Evolutionary conservation across 2,888 invertebrate genomes (phyloP).

Genomic region (Gibbula magus): DNA sequence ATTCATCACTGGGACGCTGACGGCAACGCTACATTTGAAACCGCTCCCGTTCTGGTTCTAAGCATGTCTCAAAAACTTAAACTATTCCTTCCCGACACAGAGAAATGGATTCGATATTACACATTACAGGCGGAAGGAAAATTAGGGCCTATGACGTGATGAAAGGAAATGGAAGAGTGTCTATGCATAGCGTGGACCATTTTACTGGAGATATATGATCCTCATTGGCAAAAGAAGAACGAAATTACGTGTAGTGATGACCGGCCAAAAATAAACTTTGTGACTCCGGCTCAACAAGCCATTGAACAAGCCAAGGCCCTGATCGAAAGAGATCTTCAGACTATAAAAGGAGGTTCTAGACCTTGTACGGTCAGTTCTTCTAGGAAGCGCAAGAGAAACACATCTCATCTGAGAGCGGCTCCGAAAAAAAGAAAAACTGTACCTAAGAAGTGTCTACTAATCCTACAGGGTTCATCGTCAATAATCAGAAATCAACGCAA

Average conservation of each 20-base stretch:
- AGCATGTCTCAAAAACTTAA: neutral
- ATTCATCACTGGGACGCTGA: neutral
- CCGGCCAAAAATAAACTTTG: neutral
- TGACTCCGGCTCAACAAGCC: neutral
- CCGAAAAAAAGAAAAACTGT: too few relatives aligned
- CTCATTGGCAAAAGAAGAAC: neutral
- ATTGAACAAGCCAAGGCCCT: neutral
- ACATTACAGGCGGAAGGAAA: neutral
- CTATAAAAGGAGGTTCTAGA: conserved; percentile 1
- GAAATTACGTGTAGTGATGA: neutral
- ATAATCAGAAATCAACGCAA: neutral
- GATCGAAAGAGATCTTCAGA: neutral
- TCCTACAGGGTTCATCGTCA: neutral
- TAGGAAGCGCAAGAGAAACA: neutral
- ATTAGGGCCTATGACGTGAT: neutral
- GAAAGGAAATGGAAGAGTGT: neutral
- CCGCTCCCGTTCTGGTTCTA: neutral
- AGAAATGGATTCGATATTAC: neutral
- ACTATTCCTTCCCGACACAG: neutral
- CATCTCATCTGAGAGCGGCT: neutral
- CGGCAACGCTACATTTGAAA: neutral
- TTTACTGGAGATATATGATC: neutral
- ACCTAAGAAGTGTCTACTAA: neutral
- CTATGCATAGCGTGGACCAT: neutral
- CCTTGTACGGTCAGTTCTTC: neutral